Evolutionary conservation across 2,113 vertebrate genomes (phyloP).

Genomic region (Pluvianellus socialis): DNA sequence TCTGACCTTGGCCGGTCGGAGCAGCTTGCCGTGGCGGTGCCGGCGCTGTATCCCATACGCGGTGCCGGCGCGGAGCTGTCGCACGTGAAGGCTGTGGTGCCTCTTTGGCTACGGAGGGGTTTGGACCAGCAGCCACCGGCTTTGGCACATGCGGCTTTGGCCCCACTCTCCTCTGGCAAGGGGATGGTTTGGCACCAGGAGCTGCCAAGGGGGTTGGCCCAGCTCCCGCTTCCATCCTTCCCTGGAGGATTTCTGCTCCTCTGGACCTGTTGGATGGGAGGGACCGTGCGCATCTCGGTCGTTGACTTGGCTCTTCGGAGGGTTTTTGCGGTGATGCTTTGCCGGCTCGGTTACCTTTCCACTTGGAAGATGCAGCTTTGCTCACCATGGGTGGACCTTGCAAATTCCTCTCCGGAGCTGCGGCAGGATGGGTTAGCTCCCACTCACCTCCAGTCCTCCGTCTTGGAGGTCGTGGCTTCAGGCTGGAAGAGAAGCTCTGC

Average conservation of each 20-base stretch:
- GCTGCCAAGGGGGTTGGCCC: not conserved
- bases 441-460: fast-evolving
- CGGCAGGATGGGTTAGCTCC: not conserved
- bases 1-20: not conserved
- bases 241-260: not conserved
- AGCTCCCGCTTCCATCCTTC: not conserved
- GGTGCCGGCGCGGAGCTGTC: not conserved
- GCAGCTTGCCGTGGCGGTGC: not conserved
- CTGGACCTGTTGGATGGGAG: slow-evolving; percentile 33
- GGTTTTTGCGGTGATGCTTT: not conserved
- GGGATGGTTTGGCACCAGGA: not conserved
- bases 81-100: not conserved
- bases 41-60: not conserved
- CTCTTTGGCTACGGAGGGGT: not conserved
- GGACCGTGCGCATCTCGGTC: fast-evolving
- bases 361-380: not conserved
- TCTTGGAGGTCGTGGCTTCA: not conserved
- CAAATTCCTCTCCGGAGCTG: not conserved
- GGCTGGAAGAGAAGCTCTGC: not conserved
- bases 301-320: not conserved
- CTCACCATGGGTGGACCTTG: not conserved
- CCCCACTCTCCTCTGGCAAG: not conserved
- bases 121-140: not conserved
- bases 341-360: not conserved
- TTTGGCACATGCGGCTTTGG: not conserved